Base-by-base conservation (phyloP, 2,113 vertebrate genomes). In the Scortum barcoo region DNA sequence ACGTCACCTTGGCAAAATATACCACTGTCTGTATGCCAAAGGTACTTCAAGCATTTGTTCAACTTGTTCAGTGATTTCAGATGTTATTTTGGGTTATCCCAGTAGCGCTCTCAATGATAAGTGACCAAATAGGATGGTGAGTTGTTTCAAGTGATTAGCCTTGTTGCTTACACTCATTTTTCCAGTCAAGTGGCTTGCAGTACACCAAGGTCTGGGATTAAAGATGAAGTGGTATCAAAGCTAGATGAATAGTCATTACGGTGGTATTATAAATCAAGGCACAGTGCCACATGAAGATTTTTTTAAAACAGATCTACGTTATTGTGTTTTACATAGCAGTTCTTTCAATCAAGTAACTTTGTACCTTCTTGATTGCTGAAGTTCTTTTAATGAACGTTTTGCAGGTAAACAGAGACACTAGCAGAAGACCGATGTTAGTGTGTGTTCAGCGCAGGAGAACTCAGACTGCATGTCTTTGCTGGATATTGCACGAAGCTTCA, bases 81-180 rank as follows among this genome's bases (percentile, higher is more conserved):
- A 38, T 2, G 0, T 36, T 76, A 56, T 86, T 72, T 76, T 44
- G 71, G 44, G 72, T 17, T 38, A 30, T 42, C 1, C 17, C 10
- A 62, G 8, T 33, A 54, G 57, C 7, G 2, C 72, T 73, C 60
- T 61, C 22, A 51, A 26, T 53, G 28, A n/a, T 5, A 80, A 73
- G 68, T 66, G 61, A 79, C 36, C 71, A 33, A 72, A 76, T 56
- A 57, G 44, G 66, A 68, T 28, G 17, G 42, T 58, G 71, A 71
- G 51, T 17, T 61, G 30, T 70, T 82, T 85, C 24, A 80, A 84
- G 81, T 86, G 81, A 83, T 85, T 75, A 60, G 57, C 79, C 51
- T 56, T 44, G 69, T 72, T 72, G 58, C 62, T 57, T 46, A 22
- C 46, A 36, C 40, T 82, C 20, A 19, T 79, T 62, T 65, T 17